Conservation (phyloP, 2,888 invertebrate genomes). For the Digitonthophagus gazella region DNA sequence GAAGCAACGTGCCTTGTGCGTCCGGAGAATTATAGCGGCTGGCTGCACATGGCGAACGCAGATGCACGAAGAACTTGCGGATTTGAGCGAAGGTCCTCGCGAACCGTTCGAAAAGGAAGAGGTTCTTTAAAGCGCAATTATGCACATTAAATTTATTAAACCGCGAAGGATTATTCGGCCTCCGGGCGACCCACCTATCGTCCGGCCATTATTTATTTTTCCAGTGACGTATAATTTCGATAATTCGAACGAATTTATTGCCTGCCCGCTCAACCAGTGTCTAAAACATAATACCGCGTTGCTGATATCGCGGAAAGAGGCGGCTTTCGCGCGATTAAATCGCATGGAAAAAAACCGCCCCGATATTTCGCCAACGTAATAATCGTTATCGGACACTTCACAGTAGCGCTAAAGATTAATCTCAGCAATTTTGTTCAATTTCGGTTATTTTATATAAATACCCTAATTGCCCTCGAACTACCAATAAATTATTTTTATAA, state of each 20-base stretch:
- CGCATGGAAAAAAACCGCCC: background rate
- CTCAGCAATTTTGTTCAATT: background rate
- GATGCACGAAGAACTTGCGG: background rate
- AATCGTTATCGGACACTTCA: background rate
- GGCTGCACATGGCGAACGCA: background rate
- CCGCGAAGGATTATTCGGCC: background rate
- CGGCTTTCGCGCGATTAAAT: background rate
- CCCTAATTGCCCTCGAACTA: background rate
- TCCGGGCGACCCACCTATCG: background rate
- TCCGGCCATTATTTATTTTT: constrained; percentile 20
- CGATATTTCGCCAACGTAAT: background rate
- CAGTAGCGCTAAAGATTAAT: background rate
- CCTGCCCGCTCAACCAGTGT: constrained; percentile 4
- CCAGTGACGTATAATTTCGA: constrained; percentile 22
- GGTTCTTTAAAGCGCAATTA: background rate
- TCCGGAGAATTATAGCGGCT: background rate
- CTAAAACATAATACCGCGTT: constrained; percentile 4
- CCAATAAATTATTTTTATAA: background rate
- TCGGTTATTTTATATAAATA: background rate
- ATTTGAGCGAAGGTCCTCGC: background rate
- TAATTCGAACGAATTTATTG: constrained; percentile 22
- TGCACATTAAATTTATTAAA: background rate
- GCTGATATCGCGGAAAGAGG: background rate
- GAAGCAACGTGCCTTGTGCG: background rate
- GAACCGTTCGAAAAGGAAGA: background rate